These are phyloP conservation scores for Ophthalmolycus amberensis DNA, from an alignment of 2,113 vertebrate species.

Conservation along the genomic window DNA sequence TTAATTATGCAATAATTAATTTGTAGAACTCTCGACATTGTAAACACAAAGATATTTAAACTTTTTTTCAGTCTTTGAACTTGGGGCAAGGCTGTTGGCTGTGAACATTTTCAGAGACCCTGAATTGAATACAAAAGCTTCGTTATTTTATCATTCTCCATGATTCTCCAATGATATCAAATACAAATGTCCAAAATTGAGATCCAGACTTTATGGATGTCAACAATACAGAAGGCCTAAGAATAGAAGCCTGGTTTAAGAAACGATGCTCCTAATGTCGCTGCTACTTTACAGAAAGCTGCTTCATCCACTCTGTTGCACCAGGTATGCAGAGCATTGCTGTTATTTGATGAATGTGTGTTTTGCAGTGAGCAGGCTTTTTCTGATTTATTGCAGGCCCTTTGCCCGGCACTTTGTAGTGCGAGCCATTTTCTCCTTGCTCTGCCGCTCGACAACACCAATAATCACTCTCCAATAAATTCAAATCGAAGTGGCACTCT, in stretches of 20 bases:
- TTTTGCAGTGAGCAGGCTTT: conserved; percentile 63
- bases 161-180: not conserved
- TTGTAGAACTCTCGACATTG: conserved; percentile 31
- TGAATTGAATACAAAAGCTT: conserved; percentile 26
- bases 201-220: not conserved
- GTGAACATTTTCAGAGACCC: conserved; percentile 13
- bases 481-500: conserved; percentile 73
- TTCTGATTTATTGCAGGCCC: conserved; percentile 73
- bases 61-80: conserved; percentile 20
- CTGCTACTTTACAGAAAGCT: conserved; percentile 6
- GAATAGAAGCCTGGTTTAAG: not conserved
- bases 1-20: conserved; percentile 54
- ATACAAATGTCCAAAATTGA: not conserved
- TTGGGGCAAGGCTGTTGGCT: conserved; percentile 21
- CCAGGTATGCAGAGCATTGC: conserved; percentile 49
- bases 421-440: conserved; percentile 71
- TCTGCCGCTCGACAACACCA: conserved; percentile 61
- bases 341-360: conserved; percentile 73
- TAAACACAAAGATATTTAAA: conserved; percentile 31
- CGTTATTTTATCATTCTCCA: conserved; percentile 5
- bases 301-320: conserved; percentile 33
- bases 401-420: conserved; percentile 65
- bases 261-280: not conserved
- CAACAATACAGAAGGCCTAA: not conserved
- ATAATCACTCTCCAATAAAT: conserved; percentile 79